phyloP scores from a whole-genome alignment of 2,888 invertebrate genomes.

The Petrolisthes manimaculis region DNA sequence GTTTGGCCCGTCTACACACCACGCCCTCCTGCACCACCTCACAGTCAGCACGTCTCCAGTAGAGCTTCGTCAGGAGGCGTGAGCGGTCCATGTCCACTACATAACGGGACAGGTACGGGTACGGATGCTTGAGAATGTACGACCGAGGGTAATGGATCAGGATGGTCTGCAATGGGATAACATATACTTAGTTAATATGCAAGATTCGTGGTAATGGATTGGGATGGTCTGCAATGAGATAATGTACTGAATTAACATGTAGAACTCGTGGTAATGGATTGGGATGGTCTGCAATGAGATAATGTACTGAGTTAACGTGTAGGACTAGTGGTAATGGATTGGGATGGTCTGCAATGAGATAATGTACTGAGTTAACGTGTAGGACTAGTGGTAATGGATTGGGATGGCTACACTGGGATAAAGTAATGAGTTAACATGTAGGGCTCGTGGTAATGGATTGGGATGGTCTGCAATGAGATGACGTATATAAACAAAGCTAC shows the following conservation, averaged over 20 bases:
- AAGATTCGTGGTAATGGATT: neutral
- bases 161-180: slow-evolving; percentile 35
- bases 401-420: neutral
- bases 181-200: too few species aligned
- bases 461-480: neutral
- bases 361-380: too few species aligned
- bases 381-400: neutral
- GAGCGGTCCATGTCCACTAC: slow-evolving; percentile 56
- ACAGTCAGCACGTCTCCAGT: slow-evolving; percentile 46
- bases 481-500: too few species aligned
- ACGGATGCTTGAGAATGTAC: slow-evolving; percentile 22
- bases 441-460: neutral
- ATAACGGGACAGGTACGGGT: slow-evolving; percentile 50
- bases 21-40: slow-evolving; percentile 19
- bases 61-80: slow-evolving; percentile 43
- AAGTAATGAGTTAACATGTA: too few species aligned
- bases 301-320: too few species aligned
- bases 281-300: neutral
- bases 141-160: slow-evolving; percentile 53
- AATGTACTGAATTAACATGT: neutral
- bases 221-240: neutral
- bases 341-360: neutral
- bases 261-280: neutral
- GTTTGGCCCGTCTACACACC: slow-evolving; percentile 34
- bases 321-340: neutral